Conservation (phyloP, 1,140 invertebrate genomes). For the Drosophila melanogaster region Release_6_plus_ISO1_MT NT_037436.4:14367501-14368000, state of each 20-base stretch:
- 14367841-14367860: constrained; percentile 10
- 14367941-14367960: constrained; percentile 27
- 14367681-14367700: constrained; percentile 57
- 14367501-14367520: constrained; percentile 62
- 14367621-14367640: constrained; percentile 26
- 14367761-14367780: constrained; percentile 21
- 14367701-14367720: constrained; percentile 84
- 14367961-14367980: constrained; percentile 46
- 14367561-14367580: constrained; percentile 72
- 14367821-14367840: background rate
- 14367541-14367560: constrained; percentile 77
- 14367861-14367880: constrained; percentile 8
- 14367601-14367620: constrained; percentile 21
- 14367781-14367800: constrained; percentile 11
- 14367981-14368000: constrained; percentile 56
- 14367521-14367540: constrained; percentile 35
- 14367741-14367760: constrained; percentile 9
- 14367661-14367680: constrained; percentile 21
- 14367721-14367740: constrained; percentile 36
- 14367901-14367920: constrained; percentile 5
- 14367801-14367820: background rate
- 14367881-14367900: constrained; percentile 9
- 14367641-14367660: constrained; percentile 5
- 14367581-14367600: constrained; percentile 42
- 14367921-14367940: constrained; percentile 8